Conservation (phyloP, 37 sponge, comb jelly and placozoan species). For the Petrosia ficiformis region DNA sequence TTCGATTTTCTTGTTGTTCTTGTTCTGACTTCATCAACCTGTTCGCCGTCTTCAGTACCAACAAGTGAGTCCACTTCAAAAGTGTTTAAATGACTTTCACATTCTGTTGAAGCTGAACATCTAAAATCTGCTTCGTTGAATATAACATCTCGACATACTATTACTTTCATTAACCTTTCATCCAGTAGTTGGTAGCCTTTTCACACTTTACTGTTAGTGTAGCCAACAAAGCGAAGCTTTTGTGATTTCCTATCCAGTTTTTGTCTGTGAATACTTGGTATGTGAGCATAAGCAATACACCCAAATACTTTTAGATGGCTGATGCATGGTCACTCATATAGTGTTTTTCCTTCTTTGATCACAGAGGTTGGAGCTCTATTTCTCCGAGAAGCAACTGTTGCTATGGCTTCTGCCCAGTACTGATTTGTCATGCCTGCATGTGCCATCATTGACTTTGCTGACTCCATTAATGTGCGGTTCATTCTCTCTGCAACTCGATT, state of each 20-base stretch:
- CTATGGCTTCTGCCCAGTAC: slow-evolving; percentile 52
- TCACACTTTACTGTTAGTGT: slow-evolving; percentile 3
- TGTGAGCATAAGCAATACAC: slow-evolving; percentile 56
- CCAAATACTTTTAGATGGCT: slow-evolving; percentile 49
- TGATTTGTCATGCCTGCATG: slow-evolving; percentile 31
- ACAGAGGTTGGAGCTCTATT: slow-evolving; percentile 45
- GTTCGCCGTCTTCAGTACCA: not conserved
- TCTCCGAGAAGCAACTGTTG: slow-evolving; percentile 27
- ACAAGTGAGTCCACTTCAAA: not conserved
- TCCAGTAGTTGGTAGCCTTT: slow-evolving; percentile 9
- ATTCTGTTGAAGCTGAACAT: not conserved
- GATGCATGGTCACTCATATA: slow-evolving; percentile 40
- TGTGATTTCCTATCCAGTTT: slow-evolving; percentile 33
- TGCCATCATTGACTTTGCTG: slow-evolving; percentile 43
- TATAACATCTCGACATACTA: slow-evolving; percentile 9
- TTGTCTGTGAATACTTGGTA: slow-evolving; percentile 10
- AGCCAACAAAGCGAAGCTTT: slow-evolving; percentile 37
- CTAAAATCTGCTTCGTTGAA: slow-evolving; percentile 12
- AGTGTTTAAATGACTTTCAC: not conserved
- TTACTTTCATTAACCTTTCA: not conserved
- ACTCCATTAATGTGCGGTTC: slow-evolving; percentile 47
- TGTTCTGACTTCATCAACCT: too few species aligned
- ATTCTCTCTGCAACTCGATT: slow-evolving; percentile 65
- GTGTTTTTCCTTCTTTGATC: slow-evolving; percentile 19
- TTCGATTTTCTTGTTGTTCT: not conserved